Evolutionary conservation across 92 coral and sea anemone genomes (phyloP).

Genomic region (Muricea muricata): DNA sequence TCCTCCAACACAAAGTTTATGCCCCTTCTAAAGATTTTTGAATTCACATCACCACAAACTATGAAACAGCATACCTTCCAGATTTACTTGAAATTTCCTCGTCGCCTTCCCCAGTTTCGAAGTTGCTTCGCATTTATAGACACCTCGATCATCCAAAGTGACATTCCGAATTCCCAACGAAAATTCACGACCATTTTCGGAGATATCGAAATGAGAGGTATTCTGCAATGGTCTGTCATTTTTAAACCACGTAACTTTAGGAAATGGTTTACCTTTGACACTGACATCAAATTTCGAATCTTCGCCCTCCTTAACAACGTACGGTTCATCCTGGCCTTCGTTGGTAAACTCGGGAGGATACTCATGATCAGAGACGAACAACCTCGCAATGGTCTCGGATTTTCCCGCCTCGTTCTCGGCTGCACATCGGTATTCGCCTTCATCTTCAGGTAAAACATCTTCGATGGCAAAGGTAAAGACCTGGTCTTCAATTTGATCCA

Average conservation of each 20-base stretch:
- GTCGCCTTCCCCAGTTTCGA: slow-evolving; percentile 81
- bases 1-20: no score
- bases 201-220: slow-evolving; percentile 69
- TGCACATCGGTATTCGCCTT: slow-evolving; percentile 88
- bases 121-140: slow-evolving; percentile 89
- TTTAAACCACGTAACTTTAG: slow-evolving; percentile 58
- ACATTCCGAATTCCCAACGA: slow-evolving; percentile 74
- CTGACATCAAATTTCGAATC: slow-evolving; percentile 74
- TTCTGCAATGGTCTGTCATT: slow-evolving; percentile 64
- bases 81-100: slow-evolving; percentile 78
- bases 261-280: slow-evolving; percentile 65
- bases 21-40: neutral
- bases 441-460: slow-evolving; percentile 75
- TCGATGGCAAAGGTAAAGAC: slow-evolving; percentile 90
- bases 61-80: slow-evolving; percentile 67
- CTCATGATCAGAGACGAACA: slow-evolving; percentile 76
- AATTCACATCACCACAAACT: neutral
- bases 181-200: slow-evolving; percentile 77
- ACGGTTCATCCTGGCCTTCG: slow-evolving; percentile 75
- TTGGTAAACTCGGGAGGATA: slow-evolving; percentile 83
- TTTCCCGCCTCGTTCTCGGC: slow-evolving; percentile 99
- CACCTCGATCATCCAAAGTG: slow-evolving; percentile 83
- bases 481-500: slow-evolving; percentile 87
- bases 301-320: slow-evolving; percentile 72
- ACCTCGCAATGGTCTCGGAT: slow-evolving; percentile 60